Conservation (phyloP, 1,140 invertebrate genomes). For the Caligus rogercresseyi region DNA sequence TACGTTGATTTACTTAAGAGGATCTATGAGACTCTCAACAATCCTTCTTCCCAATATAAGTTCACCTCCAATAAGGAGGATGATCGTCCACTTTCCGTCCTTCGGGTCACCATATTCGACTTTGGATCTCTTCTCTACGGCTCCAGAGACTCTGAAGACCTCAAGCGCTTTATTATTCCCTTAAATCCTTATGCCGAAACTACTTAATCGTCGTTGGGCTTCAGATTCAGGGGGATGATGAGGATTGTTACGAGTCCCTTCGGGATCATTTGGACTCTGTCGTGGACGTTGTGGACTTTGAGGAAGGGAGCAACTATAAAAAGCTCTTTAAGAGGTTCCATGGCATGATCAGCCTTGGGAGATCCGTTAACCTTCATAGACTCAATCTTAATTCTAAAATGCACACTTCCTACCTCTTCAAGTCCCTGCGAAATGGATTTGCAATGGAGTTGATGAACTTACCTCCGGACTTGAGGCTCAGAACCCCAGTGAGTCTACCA, state of each 20-base stretch:
- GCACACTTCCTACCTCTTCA: background rate
- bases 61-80: background rate
- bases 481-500: background rate
- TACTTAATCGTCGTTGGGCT: background rate
- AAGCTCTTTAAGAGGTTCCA: background rate
- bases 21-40: background rate
- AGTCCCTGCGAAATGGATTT: background rate
- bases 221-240: background rate
- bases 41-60: background rate
- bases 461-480: background rate
- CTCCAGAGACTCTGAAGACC: background rate
- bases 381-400: background rate
- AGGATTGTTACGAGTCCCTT: background rate
- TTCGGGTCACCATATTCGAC: background rate
- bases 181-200: background rate
- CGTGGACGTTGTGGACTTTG: background rate
- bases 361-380: background rate
- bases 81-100: background rate
- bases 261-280: background rate
- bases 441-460: background rate
- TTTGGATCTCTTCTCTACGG: background rate
- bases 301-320: background rate
- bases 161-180: background rate
- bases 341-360: background rate
- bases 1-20: background rate